A percentile compares a stretch with the other conserved stretches of the same genome.
Evolutionary conservation across 2,888 invertebrate species (phyloP).

Genomic region (Scaptomyza polygonia): DNA sequence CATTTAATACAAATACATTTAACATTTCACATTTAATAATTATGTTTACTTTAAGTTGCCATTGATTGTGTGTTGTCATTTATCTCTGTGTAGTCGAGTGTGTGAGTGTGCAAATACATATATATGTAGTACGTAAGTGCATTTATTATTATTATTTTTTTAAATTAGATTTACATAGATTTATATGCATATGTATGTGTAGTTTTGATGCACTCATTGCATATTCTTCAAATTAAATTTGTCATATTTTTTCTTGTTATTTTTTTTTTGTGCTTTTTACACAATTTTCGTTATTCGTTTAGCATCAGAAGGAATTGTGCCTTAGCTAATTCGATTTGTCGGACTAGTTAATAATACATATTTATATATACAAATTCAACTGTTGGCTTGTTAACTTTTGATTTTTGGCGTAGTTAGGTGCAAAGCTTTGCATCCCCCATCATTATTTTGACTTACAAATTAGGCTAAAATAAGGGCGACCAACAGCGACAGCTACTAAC

Average conservation of each 20-base stretch:
- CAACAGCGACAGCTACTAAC: conserved; percentile 66
- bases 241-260: conserved; percentile 14
- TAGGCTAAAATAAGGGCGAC: conserved; percentile 54
- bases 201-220: conserved; percentile 14
- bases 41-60: conserved; percentile 69
- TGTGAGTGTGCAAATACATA: conserved; percentile 52
- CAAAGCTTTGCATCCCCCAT: conserved; percentile 10
- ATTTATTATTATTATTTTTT: conserved; percentile 27
- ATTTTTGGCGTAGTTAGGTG: conserved; percentile 39
- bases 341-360: conserved; percentile 27
- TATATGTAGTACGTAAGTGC: conserved; percentile 39
- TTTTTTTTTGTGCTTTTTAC: conserved; percentile 7
- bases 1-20: conserved; percentile 75
- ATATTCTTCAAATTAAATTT: conserved; percentile 30
- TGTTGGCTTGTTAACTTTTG: conserved; percentile 67
- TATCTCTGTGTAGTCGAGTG: conserved; percentile 32
- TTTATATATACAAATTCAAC: conserved; percentile 73
- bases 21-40: conserved; percentile 77
- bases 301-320: conserved; percentile 46
- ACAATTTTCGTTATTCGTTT: conserved; percentile 40
- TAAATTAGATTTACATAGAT: conserved; percentile 31
- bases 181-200: conserved; percentile 6
- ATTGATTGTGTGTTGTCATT: conserved; percentile 65
- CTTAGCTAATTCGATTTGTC: conserved; percentile 34
- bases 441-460: conserved; percentile 37